These are phyloP conservation scores for Menura novaehollandiae DNA, from an alignment of 2,113 vertebrate genomes.

Conservation along the genomic window DNA sequence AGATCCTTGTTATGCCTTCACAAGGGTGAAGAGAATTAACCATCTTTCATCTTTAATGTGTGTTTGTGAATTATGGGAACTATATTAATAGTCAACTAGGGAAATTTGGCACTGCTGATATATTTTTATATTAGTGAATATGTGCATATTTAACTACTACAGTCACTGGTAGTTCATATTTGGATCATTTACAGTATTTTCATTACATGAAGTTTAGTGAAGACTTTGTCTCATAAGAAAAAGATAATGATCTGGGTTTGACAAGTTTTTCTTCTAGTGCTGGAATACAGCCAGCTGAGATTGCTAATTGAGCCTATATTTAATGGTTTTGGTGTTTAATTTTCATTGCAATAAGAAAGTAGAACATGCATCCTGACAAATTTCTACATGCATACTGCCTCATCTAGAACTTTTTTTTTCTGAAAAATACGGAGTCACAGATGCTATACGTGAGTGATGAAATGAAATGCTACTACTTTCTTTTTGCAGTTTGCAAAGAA, in stretches of 20 bases:
- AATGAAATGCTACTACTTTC: slow-evolving; percentile 11
- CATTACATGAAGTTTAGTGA: not conserved
- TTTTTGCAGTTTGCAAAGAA: slow-evolving; percentile 42
- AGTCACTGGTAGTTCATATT: not conserved
- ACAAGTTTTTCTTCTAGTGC: not conserved
- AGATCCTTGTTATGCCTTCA: not conserved
- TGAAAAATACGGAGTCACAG: not conserved
- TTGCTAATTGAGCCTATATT: not conserved
- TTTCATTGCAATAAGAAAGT: not conserved
- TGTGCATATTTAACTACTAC: not conserved
- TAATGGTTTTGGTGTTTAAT: not conserved
- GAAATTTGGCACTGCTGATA: not conserved
- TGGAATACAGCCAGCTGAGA: not conserved
- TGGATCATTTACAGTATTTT: not conserved
- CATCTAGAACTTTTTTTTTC: not conserved
- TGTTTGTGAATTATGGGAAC: not conserved
- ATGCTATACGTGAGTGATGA: not conserved
- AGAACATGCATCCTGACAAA: not conserved
- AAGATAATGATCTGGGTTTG: not conserved
- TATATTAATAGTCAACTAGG: not conserved
- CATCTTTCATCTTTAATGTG: not conserved
- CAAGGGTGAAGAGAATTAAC: not conserved
- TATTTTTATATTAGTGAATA: slow-evolving; percentile 3
- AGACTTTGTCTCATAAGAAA: not conserved
- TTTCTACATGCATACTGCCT: not conserved